phyloP scores from a whole-genome alignment of 2,797 vertebrate species.

The Microtus agrestis region DNA sequence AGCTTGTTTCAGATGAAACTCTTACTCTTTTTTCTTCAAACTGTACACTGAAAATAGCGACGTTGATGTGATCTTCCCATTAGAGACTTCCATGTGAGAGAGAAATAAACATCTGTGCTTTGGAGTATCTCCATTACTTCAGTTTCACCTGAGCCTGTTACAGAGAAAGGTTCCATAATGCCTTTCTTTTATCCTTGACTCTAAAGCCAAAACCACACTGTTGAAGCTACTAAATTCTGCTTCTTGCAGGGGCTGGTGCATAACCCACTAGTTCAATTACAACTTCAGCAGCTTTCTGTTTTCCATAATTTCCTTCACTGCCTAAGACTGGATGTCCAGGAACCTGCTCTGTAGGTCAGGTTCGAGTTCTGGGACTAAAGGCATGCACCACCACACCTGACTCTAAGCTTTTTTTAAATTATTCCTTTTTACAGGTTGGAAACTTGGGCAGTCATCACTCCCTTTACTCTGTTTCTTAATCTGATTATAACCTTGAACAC shows the following conservation, averaged over 20 bases:
- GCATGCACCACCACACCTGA: background rate
- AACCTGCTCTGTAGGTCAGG: background rate
- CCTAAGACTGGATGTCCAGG: background rate
- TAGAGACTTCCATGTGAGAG: background rate
- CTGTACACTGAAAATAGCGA: slow-evolving; percentile 3
- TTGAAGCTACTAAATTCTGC: background rate
- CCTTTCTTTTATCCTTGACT: background rate
- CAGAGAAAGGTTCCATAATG: background rate
- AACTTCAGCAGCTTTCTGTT: background rate
- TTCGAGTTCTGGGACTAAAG: background rate
- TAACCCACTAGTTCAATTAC: background rate
- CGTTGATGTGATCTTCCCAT: background rate
- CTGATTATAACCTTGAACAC: background rate
- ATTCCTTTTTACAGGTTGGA: background rate
- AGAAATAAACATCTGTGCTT: background rate
- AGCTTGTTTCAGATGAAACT: background rate
- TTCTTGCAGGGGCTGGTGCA: background rate
- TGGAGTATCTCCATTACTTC: background rate
- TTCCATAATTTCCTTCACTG: background rate
- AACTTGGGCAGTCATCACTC: background rate
- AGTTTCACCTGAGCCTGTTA: background rate
- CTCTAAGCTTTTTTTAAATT: background rate
- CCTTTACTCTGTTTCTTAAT: background rate
- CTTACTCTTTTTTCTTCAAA: background rate
- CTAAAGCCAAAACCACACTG: background rate